Conservation (phyloP, 2,113 vertebrate species). For the Salvelinus alpinus region DNA sequence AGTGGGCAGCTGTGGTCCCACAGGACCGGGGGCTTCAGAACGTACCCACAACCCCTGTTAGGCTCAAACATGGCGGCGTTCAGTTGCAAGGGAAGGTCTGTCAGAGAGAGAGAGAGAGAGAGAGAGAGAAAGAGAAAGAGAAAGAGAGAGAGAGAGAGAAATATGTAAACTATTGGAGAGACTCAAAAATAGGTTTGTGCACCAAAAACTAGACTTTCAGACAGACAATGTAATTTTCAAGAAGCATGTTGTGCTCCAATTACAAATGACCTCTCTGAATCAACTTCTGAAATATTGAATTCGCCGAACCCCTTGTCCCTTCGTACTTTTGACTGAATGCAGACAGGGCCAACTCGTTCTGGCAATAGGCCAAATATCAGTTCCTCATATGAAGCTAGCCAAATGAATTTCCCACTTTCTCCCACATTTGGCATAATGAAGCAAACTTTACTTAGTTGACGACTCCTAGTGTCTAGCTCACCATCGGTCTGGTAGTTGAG, state of each 20-base stretch:
- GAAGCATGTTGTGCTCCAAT: too few relatives aligned
- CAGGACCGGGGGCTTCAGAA: conserved; percentile 89
- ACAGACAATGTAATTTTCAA: too few relatives aligned
- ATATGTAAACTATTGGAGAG: neutral
- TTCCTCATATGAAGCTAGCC: too few relatives aligned
- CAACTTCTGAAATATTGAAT: too few relatives aligned
- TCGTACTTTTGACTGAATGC: neutral
- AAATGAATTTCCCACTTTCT: too few relatives aligned
- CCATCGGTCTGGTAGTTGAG: conserved; percentile 98
- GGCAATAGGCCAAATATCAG: too few relatives aligned
- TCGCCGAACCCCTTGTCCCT: too few relatives aligned
- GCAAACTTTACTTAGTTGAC: too few relatives aligned
- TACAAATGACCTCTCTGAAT: too few relatives aligned
- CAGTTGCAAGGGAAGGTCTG: conserved; percentile 91
- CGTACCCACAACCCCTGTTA: conserved; percentile 92
- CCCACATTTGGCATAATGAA: too few relatives aligned
- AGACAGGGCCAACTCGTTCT: neutral
- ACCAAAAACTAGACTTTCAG: too few relatives aligned
- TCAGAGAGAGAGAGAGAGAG: conserved; percentile 12
- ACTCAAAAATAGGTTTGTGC: neutral
- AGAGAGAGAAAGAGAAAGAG: neutral
- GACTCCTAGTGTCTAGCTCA: conserved; percentile 63
- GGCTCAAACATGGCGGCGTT: conserved; percentile 93
- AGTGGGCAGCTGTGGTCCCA: conserved; percentile 92
- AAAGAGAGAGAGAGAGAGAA: neutral